A percentile compares a stretch with the other conserved stretches of the same genome.
Conservation (phyloP, 2,797 vertebrate species). For the Schizopygopsis pylzovi region DNA sequence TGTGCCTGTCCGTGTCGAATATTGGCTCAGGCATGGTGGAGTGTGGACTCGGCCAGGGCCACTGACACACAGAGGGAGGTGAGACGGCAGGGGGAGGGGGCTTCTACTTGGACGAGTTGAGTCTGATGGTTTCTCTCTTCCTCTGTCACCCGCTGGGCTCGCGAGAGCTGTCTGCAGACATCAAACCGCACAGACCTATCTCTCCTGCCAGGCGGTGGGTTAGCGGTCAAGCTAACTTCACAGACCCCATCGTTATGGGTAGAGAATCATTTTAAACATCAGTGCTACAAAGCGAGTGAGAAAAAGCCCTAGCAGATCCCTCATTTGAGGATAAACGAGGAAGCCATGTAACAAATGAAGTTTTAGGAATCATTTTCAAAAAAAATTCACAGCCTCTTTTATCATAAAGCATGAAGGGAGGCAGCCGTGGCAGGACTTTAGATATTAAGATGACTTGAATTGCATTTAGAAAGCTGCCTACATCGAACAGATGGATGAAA, state of each 20-base stretch:
- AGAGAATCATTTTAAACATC: constrained; percentile 38
- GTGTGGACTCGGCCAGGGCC: constrained; percentile 30
- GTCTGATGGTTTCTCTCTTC: constrained; percentile 51
- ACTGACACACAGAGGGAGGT: constrained; percentile 35
- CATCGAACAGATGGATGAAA: constrained; percentile 56
- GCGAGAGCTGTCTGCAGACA: constrained; percentile 53
- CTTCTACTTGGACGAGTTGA: constrained; percentile 36
- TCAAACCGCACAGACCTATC: constrained; percentile 53
- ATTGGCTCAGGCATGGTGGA: constrained; percentile 19
- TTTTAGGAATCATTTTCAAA: constrained; percentile 52
- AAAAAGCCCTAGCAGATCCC: constrained; percentile 30
- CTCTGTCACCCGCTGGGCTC: constrained; percentile 47
- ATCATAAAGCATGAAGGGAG: constrained; percentile 20
- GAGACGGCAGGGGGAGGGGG: not conserved
- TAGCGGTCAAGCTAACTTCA: constrained; percentile 58
- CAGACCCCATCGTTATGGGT: constrained; percentile 38
- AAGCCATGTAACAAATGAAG: constrained; percentile 47
- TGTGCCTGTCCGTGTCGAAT: constrained; percentile 25
- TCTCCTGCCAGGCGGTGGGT: constrained; percentile 45
- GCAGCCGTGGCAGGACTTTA: constrained; percentile 39
- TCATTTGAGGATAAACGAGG: constrained; percentile 46
- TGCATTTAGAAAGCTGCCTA: constrained; percentile 59
- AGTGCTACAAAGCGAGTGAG: not conserved
- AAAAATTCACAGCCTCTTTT: constrained; percentile 25
- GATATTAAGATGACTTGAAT: constrained; percentile 51